phyloP scores from a whole-genome alignment of 2,113 vertebrate genomes.

The mouse (Mus musculus) region GRCm39 chr2:83479501-83480000 shows the following conservation, averaged over 20 bases:
- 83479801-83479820: neutral
- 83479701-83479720: neutral
- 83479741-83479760: neutral
- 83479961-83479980: too few relatives aligned
- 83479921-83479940: neutral
- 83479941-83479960: neutral
- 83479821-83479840: neutral
- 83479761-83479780: neutral
- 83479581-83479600: neutral
- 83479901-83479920: neutral
- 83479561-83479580: neutral
- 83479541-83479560: neutral
- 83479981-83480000: neutral
- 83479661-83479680: slow-evolving; percentile 27
- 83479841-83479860: neutral
- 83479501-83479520: neutral
- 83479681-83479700: neutral
- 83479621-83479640: neutral
- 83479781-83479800: neutral
- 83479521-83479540: neutral
- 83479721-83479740: slow-evolving; percentile 34
- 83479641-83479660: slow-evolving; percentile 36
- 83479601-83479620: neutral
- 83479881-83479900: neutral
- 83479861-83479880: neutral